Evolutionary conservation across 2,888 invertebrate genomes (phyloP), one percentile per base, ranked within the genome.

Genomic region (Anodontia alba): DNA sequence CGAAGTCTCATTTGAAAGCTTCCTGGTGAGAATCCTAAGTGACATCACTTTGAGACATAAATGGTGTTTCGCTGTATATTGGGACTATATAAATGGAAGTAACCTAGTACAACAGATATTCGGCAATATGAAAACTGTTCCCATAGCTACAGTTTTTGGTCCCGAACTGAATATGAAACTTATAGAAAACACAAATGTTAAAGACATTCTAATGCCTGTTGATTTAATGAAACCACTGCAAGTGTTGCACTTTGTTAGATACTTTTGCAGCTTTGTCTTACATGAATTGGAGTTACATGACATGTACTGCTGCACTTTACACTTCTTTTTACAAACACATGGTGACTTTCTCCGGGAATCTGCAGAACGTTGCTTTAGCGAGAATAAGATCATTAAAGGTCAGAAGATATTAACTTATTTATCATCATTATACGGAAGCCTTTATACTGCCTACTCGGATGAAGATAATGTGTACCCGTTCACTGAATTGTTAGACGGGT

Each of bases 291-390:
- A 20, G 12, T 20, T 49, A 17, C 3, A 49, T 15, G n/a, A 49
- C n/a, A 49, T 49, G 49, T 49, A 20, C 20, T 17, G n/a, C n/a
- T 49, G 12, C n/a, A 46, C 67, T 20, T 20, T 67, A 49, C 67
- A 74, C 49, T 23, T 67, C 36, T 74, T 74, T 23, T 36, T 74
- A 12, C 66, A 74, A 36, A 33, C 43, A 23, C 66, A 74, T 20
- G 10, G 49, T 49, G 49, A 49, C 49, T 5, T 10, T 49, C 49
- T 49, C 12, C 12, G 10, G n/a, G 49, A 49, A 15, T 49, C 49
- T 8, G 49, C 49, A 49, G 3, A 20, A 5, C 3, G 17, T 20
- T 49, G 3, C 20, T 20, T 49, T 5, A 20, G 3, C 20, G 49
- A n/a, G 20, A 67, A 74, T 23, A 15, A 70, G 20, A 67, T 26